Percentiles rank a stretch among this genome's conserved stretches.
Conservation (phyloP, 2,888 invertebrate species). For the Cerastis leucographa region DNA sequence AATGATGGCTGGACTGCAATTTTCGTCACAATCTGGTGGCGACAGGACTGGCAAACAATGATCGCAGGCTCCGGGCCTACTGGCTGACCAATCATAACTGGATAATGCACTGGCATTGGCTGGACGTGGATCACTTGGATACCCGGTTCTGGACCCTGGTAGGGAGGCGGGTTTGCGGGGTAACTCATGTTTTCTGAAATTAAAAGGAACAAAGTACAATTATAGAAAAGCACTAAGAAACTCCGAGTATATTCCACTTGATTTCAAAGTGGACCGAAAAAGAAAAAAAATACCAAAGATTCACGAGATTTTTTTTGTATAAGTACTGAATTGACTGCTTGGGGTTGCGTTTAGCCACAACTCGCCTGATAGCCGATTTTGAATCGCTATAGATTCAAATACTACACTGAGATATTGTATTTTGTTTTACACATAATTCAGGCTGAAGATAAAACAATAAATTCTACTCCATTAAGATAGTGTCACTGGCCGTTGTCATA, state of each 20-base stretch:
- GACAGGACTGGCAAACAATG: constrained; percentile 86
- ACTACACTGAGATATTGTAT: neutral
- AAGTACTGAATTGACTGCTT: too few species aligned
- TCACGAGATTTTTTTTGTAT: too few species aligned
- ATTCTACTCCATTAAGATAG: constrained; percentile 8
- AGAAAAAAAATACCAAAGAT: neutral
- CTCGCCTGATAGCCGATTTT: too few species aligned
- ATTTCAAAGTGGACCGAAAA: neutral
- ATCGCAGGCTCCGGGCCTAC: constrained; percentile 84
- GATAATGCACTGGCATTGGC: constrained; percentile 28
- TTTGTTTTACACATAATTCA: neutral
- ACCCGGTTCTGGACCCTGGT: constrained; percentile 9
- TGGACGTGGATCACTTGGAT: constrained; percentile 48
- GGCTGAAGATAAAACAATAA: constrained; percentile 18
- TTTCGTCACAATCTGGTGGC: constrained; percentile 74
- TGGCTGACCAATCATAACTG: constrained; percentile 37
- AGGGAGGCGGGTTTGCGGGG: constrained; percentile 41
- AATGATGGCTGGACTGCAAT: constrained; percentile 16
- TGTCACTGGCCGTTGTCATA: neutral
- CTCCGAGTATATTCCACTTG: neutral
- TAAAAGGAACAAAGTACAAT: neutral
- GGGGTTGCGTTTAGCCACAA: too few species aligned
- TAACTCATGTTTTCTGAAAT: constrained; percentile 49
- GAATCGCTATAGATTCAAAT: neutral
- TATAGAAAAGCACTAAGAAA: neutral